Base-by-base conservation (phyloP, 2,113 vertebrate genomes). In the Cyanoliseus patagonus region DNA sequence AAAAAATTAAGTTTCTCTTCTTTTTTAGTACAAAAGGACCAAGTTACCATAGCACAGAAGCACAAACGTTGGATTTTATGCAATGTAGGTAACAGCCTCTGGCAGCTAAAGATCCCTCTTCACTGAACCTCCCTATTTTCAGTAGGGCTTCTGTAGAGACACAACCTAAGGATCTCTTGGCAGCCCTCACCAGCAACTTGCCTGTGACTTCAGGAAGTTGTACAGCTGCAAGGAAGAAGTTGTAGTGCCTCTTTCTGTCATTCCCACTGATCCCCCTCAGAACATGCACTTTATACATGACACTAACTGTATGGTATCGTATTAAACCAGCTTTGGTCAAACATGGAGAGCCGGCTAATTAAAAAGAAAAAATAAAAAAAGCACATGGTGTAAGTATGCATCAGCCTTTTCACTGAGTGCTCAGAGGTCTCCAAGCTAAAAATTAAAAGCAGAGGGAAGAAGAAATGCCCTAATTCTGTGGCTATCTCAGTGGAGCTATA, bases 11-110 rank as follows among this genome's bases (percentile, higher is more conserved):
- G 5, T 46, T 83, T 39, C 1, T 33, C 17, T 42, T 86, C 6
- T 47, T 46, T 68, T 67, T 59, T 61, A n/a, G 10, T 42, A 16
- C 52, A 76, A 86, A 75, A 89, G 92, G 95, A 96, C 94, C 96
- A 94, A 89, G 72, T 75, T 92, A 76, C 39, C 47, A 28, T 81
- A 73, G 69, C 73, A 68, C 39, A 93, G 69, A 96, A 95, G 94
- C 95, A 97, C 94, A 96, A 95, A 31, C 28, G 11, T 33, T 57
- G 53, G 62, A 79, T 91, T 92, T 95, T 93, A 84, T 92, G 77
- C 77, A 85, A 66, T 57, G 52, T 10, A 69, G 80, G 25, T 80
- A 77, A 67, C 59, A 66, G 35, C 30, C n/a, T 37, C 57, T 1
- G 13, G 90, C 91, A 94, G 95, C 92, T 92, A 92, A 20, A 9